phyloP scores from a whole-genome alignment of 1,140 invertebrate species.

The Myzus persicae region DNA sequence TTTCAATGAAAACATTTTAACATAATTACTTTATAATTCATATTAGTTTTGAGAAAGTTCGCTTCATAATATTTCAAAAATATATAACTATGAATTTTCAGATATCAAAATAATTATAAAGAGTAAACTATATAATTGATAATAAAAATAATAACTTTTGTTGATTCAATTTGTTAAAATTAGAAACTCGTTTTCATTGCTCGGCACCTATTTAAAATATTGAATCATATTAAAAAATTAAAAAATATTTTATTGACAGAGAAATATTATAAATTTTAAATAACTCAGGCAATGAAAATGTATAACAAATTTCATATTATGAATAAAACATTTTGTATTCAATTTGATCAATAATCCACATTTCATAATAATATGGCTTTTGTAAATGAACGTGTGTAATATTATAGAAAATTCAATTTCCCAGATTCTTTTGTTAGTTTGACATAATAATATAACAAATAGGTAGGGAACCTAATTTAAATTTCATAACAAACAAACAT shows the following conservation, averaged over 20 bases:
- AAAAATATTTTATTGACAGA: neutral
- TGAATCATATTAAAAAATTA: neutral
- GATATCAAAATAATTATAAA: neutral
- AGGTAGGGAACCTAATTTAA: neutral
- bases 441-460: neutral
- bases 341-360: neutral
- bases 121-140: neutral
- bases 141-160: conserved; percentile 11
- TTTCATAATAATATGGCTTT: neutral
- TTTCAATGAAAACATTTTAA: neutral
- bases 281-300: neutral
- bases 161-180: neutral
- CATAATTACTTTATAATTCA: neutral
- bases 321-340: neutral
- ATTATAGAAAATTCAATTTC: neutral
- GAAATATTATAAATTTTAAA: neutral
- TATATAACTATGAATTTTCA: neutral
- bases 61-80: neutral
- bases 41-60: conserved; percentile 11
- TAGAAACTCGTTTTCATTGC: neutral
- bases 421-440: neutral
- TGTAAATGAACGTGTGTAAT: neutral
- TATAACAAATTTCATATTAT: neutral
- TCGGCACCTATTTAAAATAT: neutral
- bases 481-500: neutral